These are phyloP conservation scores for Cassiopea andromeda DNA, from an alignment of 30 jellyfish, hydroid and myxozoan species.

Conservation along the genomic window DNA sequence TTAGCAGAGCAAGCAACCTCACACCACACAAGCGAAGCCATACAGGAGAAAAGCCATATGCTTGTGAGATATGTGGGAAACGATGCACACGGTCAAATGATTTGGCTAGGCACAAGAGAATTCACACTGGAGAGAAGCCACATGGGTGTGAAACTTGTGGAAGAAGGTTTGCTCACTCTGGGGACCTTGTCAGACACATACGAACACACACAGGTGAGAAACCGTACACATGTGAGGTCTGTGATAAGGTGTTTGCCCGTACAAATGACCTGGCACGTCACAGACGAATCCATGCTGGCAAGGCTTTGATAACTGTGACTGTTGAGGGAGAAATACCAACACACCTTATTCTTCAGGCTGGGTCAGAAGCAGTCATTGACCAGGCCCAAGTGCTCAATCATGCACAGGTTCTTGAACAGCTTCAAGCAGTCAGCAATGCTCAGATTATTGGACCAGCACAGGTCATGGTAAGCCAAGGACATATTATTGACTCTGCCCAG, in stretches of 20 bases:
- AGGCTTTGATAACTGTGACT: conserved; percentile 68
- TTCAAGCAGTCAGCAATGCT: conserved; percentile 61
- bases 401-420: conserved; percentile 71
- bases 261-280: conserved; percentile 74
- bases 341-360: conserved; percentile 67
- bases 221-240: conserved; percentile 90
- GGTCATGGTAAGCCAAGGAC: conserved; percentile 62
- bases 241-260: conserved; percentile 80
- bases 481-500: conserved; percentile 53
- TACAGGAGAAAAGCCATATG: conserved; percentile 96
- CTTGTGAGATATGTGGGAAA: conserved; percentile 85
- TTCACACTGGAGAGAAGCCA: conserved; percentile 98
- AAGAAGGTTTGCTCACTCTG: conserved; percentile 87
- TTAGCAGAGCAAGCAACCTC: conserved; percentile 85
- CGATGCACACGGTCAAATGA: conserved; percentile 92
- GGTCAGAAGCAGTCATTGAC: conserved; percentile 67
- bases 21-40: conserved; percentile 93
- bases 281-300: conserved; percentile 69
- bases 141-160: conserved; percentile 91
- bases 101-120: conserved; percentile 88
- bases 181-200: conserved; percentile 88
- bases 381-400: conserved; percentile 69
- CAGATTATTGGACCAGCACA: conserved; percentile 49
- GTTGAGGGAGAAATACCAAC: conserved; percentile 73
- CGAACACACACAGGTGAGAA: conserved; percentile 96